These are phyloP conservation scores for Calidris pugnax DNA, from an alignment of 2,113 vertebrate species.

Conservation along the genomic window DNA sequence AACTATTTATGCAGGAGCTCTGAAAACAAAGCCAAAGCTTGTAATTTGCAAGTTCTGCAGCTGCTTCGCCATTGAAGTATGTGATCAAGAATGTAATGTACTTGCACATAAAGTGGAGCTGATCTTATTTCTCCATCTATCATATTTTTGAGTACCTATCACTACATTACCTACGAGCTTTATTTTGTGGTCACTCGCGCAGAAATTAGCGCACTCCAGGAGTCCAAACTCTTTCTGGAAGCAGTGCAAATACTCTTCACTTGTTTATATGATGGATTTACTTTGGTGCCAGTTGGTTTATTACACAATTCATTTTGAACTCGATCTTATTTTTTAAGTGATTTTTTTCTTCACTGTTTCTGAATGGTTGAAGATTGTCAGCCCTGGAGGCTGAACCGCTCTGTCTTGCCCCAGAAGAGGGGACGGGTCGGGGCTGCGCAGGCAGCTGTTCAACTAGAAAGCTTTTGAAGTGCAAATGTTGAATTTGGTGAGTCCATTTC, in stretches of 20 bases:
- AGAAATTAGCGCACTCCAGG: background rate
- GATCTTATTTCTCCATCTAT: background rate
- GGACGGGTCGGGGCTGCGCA: background rate
- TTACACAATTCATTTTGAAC: background rate
- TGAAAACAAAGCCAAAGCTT: conserved; percentile 2
- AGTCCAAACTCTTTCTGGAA: background rate
- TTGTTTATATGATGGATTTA: conserved; percentile 31
- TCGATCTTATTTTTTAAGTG: background rate
- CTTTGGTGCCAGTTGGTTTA: background rate
- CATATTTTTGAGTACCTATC: background rate
- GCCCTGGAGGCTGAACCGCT: background rate
- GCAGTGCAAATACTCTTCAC: background rate
- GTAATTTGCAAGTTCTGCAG: conserved; percentile 5
- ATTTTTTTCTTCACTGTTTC: background rate
- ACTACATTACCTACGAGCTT: background rate
- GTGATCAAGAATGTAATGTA: background rate
- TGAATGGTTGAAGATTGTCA: background rate
- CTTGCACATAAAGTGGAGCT: background rate
- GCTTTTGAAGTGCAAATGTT: background rate
- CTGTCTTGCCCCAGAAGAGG: background rate
- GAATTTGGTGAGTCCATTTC: background rate
- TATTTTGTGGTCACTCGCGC: background rate
- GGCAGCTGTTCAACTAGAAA: background rate
- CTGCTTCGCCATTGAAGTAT: background rate
- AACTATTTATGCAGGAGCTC: background rate